Evolutionary conservation across 2,888 invertebrate genomes (phyloP).

Genomic region (Clitarchus hookeri): DNA sequence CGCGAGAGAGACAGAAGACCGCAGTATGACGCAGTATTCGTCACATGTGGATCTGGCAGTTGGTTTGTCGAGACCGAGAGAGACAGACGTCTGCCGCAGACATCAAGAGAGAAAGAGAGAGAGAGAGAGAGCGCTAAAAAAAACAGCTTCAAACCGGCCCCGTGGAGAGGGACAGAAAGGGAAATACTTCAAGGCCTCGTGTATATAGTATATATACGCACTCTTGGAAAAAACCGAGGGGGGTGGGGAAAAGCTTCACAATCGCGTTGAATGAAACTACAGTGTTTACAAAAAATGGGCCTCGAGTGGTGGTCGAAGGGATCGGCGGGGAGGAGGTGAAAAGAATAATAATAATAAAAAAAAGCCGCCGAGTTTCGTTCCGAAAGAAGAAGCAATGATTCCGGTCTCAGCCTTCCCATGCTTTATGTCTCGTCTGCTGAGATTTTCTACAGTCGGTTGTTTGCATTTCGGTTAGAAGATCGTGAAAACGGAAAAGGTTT

Average conservation of each 20-base stretch:
- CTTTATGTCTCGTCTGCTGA: background rate
- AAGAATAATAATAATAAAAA: background rate
- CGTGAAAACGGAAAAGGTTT: too few species aligned
- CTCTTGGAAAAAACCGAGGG: background rate
- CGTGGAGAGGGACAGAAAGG: background rate
- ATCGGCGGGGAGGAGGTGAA: too few species aligned
- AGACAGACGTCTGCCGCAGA: background rate
- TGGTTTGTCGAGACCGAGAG: background rate
- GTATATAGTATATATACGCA: background rate
- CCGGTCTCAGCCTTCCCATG: background rate
- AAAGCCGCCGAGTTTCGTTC: background rate
- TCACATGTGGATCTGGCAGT: background rate
- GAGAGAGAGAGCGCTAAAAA: background rate
- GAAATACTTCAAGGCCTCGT: background rate
- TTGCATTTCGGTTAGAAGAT: too few species aligned
- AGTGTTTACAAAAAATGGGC: conserved; percentile 2
- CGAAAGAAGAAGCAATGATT: background rate
- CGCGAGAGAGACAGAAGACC: background rate
- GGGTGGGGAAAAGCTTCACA: background rate
- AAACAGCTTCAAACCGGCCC: background rate
- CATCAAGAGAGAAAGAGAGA: background rate
- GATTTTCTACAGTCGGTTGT: too few species aligned
- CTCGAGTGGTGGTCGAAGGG: background rate
- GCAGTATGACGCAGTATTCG: background rate
- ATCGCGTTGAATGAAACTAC: background rate